Base-by-base conservation (phyloP, 2,113 vertebrate genomes). In the Pomatorhinus ruficollis region DNA sequence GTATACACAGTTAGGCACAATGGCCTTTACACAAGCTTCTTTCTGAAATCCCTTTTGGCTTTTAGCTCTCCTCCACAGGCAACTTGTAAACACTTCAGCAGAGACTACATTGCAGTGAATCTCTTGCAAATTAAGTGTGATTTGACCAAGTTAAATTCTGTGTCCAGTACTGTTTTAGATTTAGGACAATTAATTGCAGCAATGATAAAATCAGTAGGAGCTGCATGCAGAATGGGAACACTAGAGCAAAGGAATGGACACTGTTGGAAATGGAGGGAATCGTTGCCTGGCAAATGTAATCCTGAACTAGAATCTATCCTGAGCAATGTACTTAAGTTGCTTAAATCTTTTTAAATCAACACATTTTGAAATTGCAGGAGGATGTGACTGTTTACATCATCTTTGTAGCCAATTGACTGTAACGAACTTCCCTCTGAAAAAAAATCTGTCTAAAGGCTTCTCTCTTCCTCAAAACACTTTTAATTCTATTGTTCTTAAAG, bases 401-500 rank as follows among this genome's bases (percentile, higher is more conserved):
- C 24, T 80, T 80, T 71, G 47, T 28, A 77, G 39, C 30, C 7
- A 59, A 45, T 24, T 79, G 37, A 69, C 79, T 79, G 35, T 64
- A 93, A 85, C 4, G 2, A 8, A 28, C 39, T 59, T 87, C 45
- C 18, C 22, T 57, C 28, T 33, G 72, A 56, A 56, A 85, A 90
- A 6, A 5, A 25, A 15, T 80, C 25, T 40, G 9, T 61, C 39
- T 23, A 50, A 90, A 89, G 65, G 31, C 24, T 52, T 88, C 54
- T 93, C 13, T 9, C 4, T 90, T 88, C 42, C 54, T 90, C 56
- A 69, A 82, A 85, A 78, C 30, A 40, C 24, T 70, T 63, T 33
- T 25, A 74, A 63, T 85, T 87, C 78, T 77, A 31, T 85, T 96
- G 54, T 57, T 93, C 37, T 68, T 91, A 54, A 89, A 94, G 37